These are phyloP conservation scores for Echiichthys vipera DNA, from an alignment of 2,797 vertebrate species.

Conservation along the genomic window DNA sequence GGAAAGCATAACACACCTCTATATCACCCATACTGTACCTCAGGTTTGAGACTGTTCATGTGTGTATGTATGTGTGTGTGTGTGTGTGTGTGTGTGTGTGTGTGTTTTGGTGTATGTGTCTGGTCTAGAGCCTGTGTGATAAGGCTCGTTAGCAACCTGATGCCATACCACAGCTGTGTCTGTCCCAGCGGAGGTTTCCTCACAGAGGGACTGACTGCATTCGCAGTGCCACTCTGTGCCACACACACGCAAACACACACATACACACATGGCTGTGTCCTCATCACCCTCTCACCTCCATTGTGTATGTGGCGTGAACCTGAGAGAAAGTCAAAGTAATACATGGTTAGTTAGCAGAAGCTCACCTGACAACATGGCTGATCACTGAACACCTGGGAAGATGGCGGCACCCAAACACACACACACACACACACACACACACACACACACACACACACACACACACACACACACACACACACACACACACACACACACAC, in stretches of 20 bases:
- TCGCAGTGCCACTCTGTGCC: slow-evolving; percentile 74
- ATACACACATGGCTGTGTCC: slow-evolving; percentile 29
- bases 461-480: slow-evolving; percentile 4
- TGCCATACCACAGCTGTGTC: slow-evolving; percentile 81
- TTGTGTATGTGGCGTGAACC: slow-evolving; percentile 47
- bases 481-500: background rate
- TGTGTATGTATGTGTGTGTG: background rate
- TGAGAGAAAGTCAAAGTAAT: slow-evolving; percentile 43
- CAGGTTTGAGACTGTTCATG: slow-evolving; percentile 23
- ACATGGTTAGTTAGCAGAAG: slow-evolving; percentile 49
- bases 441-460: background rate
- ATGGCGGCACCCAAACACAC: slow-evolving; percentile 52
- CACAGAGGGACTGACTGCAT: slow-evolving; percentile 72
- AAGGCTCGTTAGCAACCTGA: slow-evolving; percentile 83
- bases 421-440: too few relatives aligned
- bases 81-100: background rate
- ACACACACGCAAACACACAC: slow-evolving; percentile 37
- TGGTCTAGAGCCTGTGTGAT: slow-evolving; percentile 65
- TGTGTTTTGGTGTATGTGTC: slow-evolving; percentile 21
- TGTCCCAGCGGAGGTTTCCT: slow-evolving; percentile 73
- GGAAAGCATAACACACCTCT: slow-evolving; percentile 1
- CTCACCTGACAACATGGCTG: slow-evolving; percentile 74
- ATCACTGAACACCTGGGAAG: slow-evolving; percentile 70
- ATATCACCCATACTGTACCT: slow-evolving; percentile 12
- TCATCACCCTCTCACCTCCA: slow-evolving; percentile 35